Conservation (phyloP, 1,140 invertebrate genomes). For the Ooceraea biroi region DNA sequence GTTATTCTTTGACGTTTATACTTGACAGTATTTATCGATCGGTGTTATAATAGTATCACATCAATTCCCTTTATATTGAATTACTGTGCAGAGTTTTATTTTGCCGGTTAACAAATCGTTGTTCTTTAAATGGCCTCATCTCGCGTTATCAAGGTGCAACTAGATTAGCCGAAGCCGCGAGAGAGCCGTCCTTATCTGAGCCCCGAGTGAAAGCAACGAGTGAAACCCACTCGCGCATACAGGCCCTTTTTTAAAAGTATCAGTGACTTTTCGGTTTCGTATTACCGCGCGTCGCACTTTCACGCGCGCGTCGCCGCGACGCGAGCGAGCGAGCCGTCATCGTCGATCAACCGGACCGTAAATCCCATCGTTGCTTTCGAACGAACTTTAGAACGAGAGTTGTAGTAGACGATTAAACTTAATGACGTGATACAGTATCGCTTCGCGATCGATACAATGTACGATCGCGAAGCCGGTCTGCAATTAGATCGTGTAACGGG, state of each 20-base stretch:
- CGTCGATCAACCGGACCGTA: background rate
- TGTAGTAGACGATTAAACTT: background rate
- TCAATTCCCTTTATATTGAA: no score
- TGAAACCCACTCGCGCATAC: conserved; percentile 59
- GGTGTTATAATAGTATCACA: no score
- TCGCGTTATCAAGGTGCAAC: conserved; percentile 63
- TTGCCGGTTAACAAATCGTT: no score
- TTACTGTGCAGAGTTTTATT: no score
- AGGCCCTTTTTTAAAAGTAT: conserved; percentile 24
- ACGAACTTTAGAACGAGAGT: background rate
- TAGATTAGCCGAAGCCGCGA: conserved; percentile 36
- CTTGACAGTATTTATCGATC: no score
- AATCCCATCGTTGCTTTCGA: background rate
- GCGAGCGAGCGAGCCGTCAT: background rate
- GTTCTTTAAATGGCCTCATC: conserved; percentile 30
- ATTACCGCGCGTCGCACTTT: conserved; percentile 61
- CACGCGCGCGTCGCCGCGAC: conserved; percentile 50
- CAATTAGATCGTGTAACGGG: conserved; percentile 7
- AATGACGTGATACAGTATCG: background rate
- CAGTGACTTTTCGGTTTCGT: conserved; percentile 52
- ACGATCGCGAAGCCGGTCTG: background rate
- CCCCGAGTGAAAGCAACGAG: conserved; percentile 67
- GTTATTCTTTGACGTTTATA: no score
- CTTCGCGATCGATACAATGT: conserved; percentile 20
- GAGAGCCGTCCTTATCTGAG: conserved; percentile 55